Percentiles rank a stretch among this genome's conserved stretches.
These are phyloP conservation scores for Eriosoma lanigerum DNA, from an alignment of 1,140 invertebrate species.

Conservation along the genomic window DNA sequence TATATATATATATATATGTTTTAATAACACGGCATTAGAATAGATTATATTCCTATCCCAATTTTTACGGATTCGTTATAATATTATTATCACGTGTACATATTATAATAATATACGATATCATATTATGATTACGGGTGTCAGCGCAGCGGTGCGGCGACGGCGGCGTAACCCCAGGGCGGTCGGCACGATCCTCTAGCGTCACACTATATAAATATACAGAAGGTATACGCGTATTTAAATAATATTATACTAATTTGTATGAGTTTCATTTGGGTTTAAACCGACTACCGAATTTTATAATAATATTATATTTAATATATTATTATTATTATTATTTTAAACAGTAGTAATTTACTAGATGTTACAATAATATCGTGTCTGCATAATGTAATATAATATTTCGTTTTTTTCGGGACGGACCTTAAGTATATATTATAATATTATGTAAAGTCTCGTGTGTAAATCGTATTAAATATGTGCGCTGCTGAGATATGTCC, in stretches of 20 bases:
- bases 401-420: no score
- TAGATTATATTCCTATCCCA: no score
- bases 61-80: neutral
- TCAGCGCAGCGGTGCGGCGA: neutral
- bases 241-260: neutral
- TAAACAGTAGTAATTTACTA: conserved; percentile 23
- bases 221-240: no score
- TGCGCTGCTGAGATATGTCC: neutral
- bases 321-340: conserved; percentile 32
- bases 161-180: neutral
- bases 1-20: no score
- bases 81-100: neutral
- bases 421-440: no score
- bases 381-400: neutral
- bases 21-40: no score
- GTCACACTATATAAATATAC: neutral
- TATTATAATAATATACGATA: neutral
- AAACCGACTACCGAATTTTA: conserved; percentile 48
- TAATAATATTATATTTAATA: neutral
- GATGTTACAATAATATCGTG: conserved; percentile 19
- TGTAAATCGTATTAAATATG: neutral
- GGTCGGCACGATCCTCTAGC: conserved; percentile 27
- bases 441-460: neutral
- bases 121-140: conserved; percentile 25
- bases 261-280: conserved; percentile 20